Evolutionary conservation across 2,888 invertebrate species (phyloP).

Genomic region (Phortica okadai): DNA sequence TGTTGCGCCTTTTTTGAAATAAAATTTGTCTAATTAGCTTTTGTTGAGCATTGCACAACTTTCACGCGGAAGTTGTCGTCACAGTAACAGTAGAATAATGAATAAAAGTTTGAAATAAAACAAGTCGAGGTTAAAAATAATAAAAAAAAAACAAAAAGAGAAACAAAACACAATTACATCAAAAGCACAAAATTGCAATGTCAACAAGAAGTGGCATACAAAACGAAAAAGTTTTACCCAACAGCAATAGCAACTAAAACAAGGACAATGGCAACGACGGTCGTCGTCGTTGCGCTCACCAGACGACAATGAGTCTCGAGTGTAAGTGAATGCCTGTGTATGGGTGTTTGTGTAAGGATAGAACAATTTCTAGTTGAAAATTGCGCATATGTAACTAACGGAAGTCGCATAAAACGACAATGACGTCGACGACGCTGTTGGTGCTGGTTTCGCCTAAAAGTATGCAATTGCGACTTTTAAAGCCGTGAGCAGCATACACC

Average conservation of each 20-base stretch:
- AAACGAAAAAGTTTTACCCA: conserved; percentile 34
- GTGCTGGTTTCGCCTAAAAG: conserved; percentile 49
- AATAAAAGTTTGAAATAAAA: neutral
- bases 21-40: conserved; percentile 28
- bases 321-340: conserved; percentile 9
- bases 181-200: conserved; percentile 46
- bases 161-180: conserved; percentile 22
- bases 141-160: neutral
- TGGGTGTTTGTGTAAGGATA: conserved; percentile 7
- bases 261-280: conserved; percentile 28
- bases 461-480: conserved; percentile 54
- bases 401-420: conserved; percentile 35
- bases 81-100: neutral
- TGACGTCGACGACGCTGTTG: conserved; percentile 30
- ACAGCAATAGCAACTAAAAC: conserved; percentile 33
- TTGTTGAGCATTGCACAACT: conserved; percentile 11
- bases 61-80: conserved; percentile 54
- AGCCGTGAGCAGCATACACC: conserved; percentile 37
- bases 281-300: neutral
- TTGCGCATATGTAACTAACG: conserved; percentile 44
- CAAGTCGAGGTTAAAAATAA: neutral
- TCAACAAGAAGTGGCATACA: conserved; percentile 43
- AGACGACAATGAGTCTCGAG: conserved; percentile 39
- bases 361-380: conserved; percentile 36
- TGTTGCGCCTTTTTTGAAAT: neutral